Evolutionary conservation across 2,888 invertebrate species (phyloP).

Genomic region (Melanophora roralis): DNA sequence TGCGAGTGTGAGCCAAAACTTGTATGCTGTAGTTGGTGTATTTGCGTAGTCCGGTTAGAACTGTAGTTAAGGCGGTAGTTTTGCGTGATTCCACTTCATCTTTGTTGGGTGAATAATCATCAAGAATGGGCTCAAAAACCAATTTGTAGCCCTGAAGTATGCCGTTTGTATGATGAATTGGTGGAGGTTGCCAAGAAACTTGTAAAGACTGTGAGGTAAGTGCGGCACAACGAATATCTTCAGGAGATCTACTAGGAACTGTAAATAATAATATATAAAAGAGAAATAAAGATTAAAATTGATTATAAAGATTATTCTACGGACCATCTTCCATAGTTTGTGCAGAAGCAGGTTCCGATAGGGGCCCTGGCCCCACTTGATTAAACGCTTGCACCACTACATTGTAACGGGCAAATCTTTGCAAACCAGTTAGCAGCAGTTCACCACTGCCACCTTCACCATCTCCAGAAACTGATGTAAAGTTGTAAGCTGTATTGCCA

Average conservation of each 20-base stretch:
- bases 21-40: slow-evolving; percentile 90
- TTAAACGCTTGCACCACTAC: slow-evolving; percentile 86
- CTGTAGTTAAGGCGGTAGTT: slow-evolving; percentile 83
- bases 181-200: slow-evolving; percentile 88
- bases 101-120: slow-evolving; percentile 78
- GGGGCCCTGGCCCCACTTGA: slow-evolving; percentile 85
- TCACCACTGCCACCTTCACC: slow-evolving; percentile 84
- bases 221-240: slow-evolving; percentile 86
- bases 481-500: slow-evolving; percentile 81
- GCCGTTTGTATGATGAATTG: slow-evolving; percentile 85
- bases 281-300: no score
- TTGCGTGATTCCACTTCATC: slow-evolving; percentile 81
- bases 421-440: slow-evolving; percentile 81
- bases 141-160: slow-evolving; percentile 86
- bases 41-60: slow-evolving; percentile 84
- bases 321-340: slow-evolving; percentile 87
- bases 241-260: slow-evolving; percentile 89
- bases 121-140: slow-evolving; percentile 82
- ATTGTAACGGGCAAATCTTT: slow-evolving; percentile 83
- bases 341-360: slow-evolving; percentile 82
- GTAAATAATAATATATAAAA: no score
- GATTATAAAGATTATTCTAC: no score
- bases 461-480: slow-evolving; percentile 83
- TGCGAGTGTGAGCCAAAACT: slow-evolving; percentile 86
- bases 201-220: slow-evolving; percentile 86